Base-by-base conservation (phyloP, 2,113 vertebrate genomes). In the Corapipo altera region DNA sequence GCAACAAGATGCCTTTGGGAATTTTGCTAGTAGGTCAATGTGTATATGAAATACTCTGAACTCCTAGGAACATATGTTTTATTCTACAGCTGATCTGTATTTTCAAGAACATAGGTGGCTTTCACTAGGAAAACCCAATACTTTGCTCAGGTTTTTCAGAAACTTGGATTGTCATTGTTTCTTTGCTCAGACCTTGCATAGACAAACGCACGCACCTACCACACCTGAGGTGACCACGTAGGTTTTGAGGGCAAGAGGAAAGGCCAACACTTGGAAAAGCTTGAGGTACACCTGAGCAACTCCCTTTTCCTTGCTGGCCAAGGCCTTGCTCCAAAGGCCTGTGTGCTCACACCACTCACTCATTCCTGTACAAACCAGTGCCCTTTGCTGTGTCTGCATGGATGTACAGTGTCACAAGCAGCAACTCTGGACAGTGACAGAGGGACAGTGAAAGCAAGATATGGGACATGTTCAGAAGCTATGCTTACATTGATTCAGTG, bases 31-130 rank as follows among this genome's bases (percentile, higher is more conserved):
- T 98, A 98, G 98, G 93, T 98, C 98, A 97, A 95, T 98, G 97
- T 98, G 96, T 98, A 97, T 97, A 98, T 97, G 98, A 97, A 97
- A 98, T 98, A 98, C 93, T 98, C 96, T 96, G 94, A 97, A 98
- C 78, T 97, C 97, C 98, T 98, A 98, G 97, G 95, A 97, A 95
- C 95, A 91, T 97, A 97, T 93, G 96, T 98, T 96, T 96, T 96
- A 83, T 89, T 96, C 95, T 97, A 94, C 95, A 97, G 97, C 97
- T 97, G 89, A 97, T 98, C 95, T 97, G 89, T 98, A 96, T 94
- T 97, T 97, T 98, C 91, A 97, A 95, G 92, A 97, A 98, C 96
- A 92, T 95, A 95, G 96, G 94, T 96, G 95, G 88, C 97, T 98
- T 98, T 97, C 95, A 96, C 97, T 97, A 96, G 96, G 95, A 93